Conservation (phyloP, 2,113 vertebrate species). For the Zosterops borbonicus region DNA sequence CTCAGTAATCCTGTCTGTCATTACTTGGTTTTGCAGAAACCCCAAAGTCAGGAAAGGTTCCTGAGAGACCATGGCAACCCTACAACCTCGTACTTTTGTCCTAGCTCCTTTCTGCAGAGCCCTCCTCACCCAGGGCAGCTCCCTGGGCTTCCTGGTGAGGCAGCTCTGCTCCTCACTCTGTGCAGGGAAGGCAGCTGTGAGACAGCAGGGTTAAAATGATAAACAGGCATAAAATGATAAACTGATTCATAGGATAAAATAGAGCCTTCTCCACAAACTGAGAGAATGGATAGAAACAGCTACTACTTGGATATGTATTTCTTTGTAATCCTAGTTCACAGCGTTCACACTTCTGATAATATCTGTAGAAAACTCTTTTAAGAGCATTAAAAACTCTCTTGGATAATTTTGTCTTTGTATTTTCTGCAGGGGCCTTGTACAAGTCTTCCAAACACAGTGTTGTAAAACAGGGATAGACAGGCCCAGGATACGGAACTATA, state of each 20-base stretch:
- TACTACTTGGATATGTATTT: neutral
- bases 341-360: neutral
- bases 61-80: neutral
- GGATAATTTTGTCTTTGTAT: neutral
- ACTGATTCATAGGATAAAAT: neutral
- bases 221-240: neutral
- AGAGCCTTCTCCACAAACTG: neutral
- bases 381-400: neutral
- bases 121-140: rapidly evolving
- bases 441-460: neutral
- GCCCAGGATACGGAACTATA: neutral
- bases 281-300: neutral
- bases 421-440: neutral
- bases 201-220: neutral
- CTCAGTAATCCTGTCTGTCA: neutral
- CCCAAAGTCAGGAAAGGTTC: neutral
- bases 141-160: rapidly evolving
- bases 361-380: neutral
- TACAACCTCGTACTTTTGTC: neutral
- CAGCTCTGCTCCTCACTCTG: neutral
- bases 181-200: neutral
- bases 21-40: neutral
- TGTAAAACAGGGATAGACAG: neutral
- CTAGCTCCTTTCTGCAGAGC: neutral
- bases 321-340: neutral